Conservation (phyloP, 2,113 vertebrate species). For the Uropsilus gracilis region DNA sequence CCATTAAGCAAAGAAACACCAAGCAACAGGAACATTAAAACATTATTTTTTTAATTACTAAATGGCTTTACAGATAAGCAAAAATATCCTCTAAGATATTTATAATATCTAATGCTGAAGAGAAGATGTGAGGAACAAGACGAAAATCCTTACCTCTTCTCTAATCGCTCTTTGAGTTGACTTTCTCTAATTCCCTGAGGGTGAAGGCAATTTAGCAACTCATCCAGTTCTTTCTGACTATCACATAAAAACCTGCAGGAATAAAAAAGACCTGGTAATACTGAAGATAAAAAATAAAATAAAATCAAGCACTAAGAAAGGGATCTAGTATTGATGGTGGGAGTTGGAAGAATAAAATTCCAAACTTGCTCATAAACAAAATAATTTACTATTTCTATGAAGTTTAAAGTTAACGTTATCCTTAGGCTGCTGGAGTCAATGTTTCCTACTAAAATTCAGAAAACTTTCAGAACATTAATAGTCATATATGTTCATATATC, state of each 20-base stretch:
- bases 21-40: neutral
- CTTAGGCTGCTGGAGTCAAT: neutral
- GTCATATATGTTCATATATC: neutral
- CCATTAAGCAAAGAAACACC: slow-evolving; percentile 5
- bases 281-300: neutral
- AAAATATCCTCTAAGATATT: neutral
- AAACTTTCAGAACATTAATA: neutral
- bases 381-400: neutral
- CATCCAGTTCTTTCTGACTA: slow-evolving; percentile 92
- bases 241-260: slow-evolving; percentile 95
- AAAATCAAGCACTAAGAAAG: neutral
- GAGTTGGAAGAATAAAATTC: slow-evolving; percentile 1
- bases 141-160: slow-evolving; percentile 88
- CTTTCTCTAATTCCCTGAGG: slow-evolving; percentile 96
- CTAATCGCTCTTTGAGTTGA: slow-evolving; percentile 91
- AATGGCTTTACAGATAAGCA: neutral
- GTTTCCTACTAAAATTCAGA: neutral
- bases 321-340: neutral
- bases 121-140: neutral
- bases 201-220: slow-evolving; percentile 93
- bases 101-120: neutral
- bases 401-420: neutral
- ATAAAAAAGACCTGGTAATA: neutral
- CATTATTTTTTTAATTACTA: neutral
- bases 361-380: neutral